These are phyloP conservation scores for Toxotes chatareus DNA, from an alignment of 2,113 vertebrate genomes.

Conservation along the genomic window DNA sequence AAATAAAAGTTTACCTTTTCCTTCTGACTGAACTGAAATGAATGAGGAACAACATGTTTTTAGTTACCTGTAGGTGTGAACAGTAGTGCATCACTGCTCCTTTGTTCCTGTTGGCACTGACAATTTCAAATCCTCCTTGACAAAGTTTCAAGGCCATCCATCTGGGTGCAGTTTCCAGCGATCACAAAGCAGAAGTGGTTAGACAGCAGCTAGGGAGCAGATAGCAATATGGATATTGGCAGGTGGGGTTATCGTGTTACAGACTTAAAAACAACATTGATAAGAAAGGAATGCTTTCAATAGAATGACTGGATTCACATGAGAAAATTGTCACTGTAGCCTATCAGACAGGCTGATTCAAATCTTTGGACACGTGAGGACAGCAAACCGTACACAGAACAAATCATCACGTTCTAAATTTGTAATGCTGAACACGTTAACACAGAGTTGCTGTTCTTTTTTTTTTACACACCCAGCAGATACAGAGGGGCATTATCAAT, in stretches of 20 bases:
- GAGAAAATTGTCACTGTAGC: not conserved
- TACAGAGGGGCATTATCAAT: too few species aligned
- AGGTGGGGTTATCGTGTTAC: not conserved
- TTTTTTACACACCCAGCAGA: too few species aligned
- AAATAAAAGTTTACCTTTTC: not conserved
- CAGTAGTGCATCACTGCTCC: not conserved
- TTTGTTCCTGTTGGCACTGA: not conserved
- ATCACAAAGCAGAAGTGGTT: not conserved
- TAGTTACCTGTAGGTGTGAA: not conserved
- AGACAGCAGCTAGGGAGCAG: not conserved
- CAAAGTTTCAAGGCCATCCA: not conserved
- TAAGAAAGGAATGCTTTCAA: not conserved
- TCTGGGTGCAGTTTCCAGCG: not conserved
- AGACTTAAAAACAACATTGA: not conserved
- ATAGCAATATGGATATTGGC: not conserved
- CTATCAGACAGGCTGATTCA: not conserved
- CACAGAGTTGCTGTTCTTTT: too few species aligned
- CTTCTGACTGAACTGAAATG: not conserved
- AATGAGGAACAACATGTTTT: slow-evolving; percentile 1
- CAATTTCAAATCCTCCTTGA: slow-evolving; percentile 1
- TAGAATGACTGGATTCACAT: not conserved
- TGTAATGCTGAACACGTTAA: too few species aligned
- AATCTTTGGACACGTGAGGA: too few species aligned
- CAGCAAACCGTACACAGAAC: too few species aligned
- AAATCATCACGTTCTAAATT: too few species aligned